Evolutionary conservation across 2,113 vertebrate genomes (phyloP), one percentile per base, ranked within the genome.

Genomic region (Girardinichthys multiradiatus): DNA sequence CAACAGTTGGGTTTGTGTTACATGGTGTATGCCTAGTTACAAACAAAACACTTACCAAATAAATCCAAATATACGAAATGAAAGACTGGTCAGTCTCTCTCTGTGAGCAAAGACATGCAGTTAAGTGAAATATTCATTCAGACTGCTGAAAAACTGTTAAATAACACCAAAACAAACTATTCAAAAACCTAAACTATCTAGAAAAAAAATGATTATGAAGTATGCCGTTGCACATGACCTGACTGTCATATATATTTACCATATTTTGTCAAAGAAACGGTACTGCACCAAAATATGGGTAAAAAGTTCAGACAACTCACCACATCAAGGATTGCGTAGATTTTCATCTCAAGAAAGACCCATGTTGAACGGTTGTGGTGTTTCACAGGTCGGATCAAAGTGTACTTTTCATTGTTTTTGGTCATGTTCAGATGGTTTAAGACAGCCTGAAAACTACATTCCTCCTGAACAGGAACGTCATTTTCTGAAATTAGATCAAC

Each of bases 251-350:
- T 42, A 42, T 42, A 0, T 13, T 48, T 14, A 17, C 4, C 21
- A 7, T 21, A 7, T 48, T 48, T 48, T 48, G 21, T 7, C 45
- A 48, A 4, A 21, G 7, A 48, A 48, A 19, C 14, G 17, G 19
- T 48, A 45, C 42, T 45, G 42, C 15, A 48, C 1, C 17, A 24
- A 21, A 48, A 48, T 48, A 21, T 21, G 6, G 19, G 19, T 45
- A 14, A 48, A 48, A 48, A 48, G 6, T 48, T 21, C 17, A 48
- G 45, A 48, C 2, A 60, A 24, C 87, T 81, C 39, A 89, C 91
- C 90, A 93, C 80, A 54, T 89, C 89, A 17, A 93, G 66, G 8
- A 93, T 92, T 28, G 82, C 84, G 13, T 81, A 81, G 2, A 91
- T n/a, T 13, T 48, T 37, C 0, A 89, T 7, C 0, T 86, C 70